A percentile compares a stretch with the other conserved stretches of the same genome.
Conservation (phyloP, 2,113 vertebrate species). For the Amazona guildingii region DNA sequence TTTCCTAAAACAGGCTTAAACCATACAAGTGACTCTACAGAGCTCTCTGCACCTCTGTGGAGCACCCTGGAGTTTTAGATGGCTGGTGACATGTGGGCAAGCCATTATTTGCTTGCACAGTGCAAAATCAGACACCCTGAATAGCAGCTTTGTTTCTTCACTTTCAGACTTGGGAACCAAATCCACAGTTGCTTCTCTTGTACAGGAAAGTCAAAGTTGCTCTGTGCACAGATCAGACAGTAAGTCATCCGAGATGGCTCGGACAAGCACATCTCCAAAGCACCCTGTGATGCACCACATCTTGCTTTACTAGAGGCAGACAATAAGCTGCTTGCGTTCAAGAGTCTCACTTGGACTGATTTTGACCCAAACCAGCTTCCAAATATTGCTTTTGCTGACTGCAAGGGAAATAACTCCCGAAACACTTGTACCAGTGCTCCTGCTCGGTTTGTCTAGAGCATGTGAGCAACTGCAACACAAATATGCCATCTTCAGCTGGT, state of each 20-base stretch:
- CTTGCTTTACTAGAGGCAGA: neutral
- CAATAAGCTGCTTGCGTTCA: neutral
- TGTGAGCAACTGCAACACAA: neutral
- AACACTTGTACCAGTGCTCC: neutral
- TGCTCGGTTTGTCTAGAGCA: neutral
- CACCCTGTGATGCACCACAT: accelerated
- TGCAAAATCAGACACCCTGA: neutral
- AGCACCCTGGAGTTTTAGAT: neutral
- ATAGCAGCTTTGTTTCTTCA: neutral
- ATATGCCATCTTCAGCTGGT: neutral
- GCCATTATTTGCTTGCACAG: neutral
- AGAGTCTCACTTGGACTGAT: neutral
- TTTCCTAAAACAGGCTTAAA: neutral
- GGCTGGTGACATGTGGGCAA: neutral
- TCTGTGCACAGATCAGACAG: neutral
- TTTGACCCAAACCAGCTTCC: neutral
- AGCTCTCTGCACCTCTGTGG: neutral
- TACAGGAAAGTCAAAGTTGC: neutral
- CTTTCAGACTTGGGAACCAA: neutral
- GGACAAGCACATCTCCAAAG: neutral
- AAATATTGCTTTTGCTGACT: neutral
- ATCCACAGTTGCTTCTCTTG: neutral
- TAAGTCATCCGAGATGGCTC: neutral
- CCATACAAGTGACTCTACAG: neutral
- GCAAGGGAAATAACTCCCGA: neutral